Conservation (phyloP, 2,113 vertebrate genomes). For the Sylvicapra grimmia region DNA sequence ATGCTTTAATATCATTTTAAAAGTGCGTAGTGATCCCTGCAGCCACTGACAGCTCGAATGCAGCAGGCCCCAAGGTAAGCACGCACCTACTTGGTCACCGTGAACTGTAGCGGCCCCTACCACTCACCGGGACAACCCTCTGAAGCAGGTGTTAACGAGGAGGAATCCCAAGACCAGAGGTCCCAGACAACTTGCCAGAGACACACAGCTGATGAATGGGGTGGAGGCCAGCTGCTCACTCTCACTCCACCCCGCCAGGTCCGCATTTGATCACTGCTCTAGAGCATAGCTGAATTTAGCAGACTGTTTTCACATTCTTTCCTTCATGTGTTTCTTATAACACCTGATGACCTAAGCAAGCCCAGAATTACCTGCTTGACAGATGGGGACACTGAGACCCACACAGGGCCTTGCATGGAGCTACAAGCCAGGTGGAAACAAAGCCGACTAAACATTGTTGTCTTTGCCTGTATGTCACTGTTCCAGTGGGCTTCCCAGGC, state of each 20-base stretch:
- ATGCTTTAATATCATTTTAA: not conserved
- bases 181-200: not conserved
- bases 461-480: not conserved
- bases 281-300: too few species aligned
- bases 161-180: not conserved
- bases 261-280: not conserved
- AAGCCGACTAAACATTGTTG: not conserved
- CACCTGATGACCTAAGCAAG: not conserved
- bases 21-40: not conserved
- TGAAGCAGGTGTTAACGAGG: not conserved
- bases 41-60: not conserved
- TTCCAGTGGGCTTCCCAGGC: not conserved
- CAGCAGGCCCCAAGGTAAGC: accelerated
- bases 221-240: not conserved
- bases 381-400: not conserved
- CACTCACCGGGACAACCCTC: not conserved
- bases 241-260: not conserved
- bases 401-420: accelerated
- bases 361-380: not conserved
- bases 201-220: not conserved
- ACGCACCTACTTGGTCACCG: accelerated
- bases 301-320: not conserved
- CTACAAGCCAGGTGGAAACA: too few species aligned
- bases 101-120: too few species aligned
- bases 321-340: not conserved